These are phyloP conservation scores for Cremastobaeus sp. DNA, from an alignment of 2,888 invertebrate species.

Conservation along the genomic window DNA sequence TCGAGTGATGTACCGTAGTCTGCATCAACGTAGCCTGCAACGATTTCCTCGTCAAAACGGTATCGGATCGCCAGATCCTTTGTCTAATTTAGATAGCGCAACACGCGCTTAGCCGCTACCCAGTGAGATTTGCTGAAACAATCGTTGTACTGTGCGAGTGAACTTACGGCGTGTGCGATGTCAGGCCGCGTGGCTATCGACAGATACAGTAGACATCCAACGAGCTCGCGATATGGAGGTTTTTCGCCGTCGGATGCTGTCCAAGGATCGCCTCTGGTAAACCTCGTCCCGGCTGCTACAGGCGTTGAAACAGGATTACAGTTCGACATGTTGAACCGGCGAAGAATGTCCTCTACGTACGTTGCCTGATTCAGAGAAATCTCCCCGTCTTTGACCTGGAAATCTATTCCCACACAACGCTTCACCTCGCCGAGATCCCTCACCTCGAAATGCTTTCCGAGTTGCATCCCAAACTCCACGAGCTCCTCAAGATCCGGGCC, in stretches of 20 bases:
- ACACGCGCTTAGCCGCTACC: slow-evolving; percentile 8
- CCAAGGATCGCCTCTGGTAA: not conserved
- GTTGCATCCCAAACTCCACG: not conserved
- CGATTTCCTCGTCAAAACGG: no score
- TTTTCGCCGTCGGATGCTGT: not conserved
- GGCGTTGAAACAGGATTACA: slow-evolving; percentile 28
- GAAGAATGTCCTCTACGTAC: slow-evolving; percentile 4
- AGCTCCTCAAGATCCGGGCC: no score
- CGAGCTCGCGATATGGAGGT: not conserved
- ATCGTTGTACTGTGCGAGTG: slow-evolving; percentile 3
- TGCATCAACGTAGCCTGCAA: no score
- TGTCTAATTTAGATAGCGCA: not conserved
- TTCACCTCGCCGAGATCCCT: slow-evolving; percentile 3
- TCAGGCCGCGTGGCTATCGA: slow-evolving; percentile 1
- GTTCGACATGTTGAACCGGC: slow-evolving; percentile 1
- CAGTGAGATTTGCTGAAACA: not conserved
- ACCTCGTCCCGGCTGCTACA: no score
- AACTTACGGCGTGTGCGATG: slow-evolving; percentile 1
- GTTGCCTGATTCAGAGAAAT: slow-evolving; percentile 2
- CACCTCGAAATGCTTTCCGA: not conserved
- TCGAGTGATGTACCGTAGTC: no score
- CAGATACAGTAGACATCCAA: not conserved
- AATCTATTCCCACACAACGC: slow-evolving; percentile 16
- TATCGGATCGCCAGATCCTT: not conserved
- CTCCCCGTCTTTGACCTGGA: not conserved